Percentiles rank a stretch among this genome's conserved stretches.
Evolutionary conservation across 2,797 vertebrate species (phyloP).

Genomic region (Parotocinclus haroldoi): DNA sequence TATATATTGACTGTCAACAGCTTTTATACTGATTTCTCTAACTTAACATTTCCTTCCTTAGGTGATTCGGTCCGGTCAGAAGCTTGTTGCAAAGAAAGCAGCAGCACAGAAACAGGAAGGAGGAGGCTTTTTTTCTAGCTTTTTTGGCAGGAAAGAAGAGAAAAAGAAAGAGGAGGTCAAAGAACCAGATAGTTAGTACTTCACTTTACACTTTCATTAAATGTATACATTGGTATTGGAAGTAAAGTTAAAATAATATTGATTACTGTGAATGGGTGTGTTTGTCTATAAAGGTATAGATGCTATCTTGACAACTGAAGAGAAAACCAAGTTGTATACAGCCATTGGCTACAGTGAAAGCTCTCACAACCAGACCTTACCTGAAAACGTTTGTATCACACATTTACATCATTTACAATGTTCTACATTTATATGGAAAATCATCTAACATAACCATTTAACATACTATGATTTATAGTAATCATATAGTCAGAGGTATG

Average conservation of each 20-base stretch:
- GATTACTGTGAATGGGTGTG: background rate
- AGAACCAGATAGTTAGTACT: constrained; percentile 73
- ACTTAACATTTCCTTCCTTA: constrained; percentile 51
- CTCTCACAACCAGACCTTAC: constrained; percentile 78
- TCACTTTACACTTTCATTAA: too few species aligned
- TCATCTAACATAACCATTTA: too few species aligned
- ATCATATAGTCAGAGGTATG: too few species aligned
- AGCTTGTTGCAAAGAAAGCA: constrained; percentile 78
- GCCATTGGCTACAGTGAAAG: constrained; percentile 95
- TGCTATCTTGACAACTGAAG: constrained; percentile 86
- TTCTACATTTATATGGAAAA: too few species aligned
- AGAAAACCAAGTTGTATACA: constrained; percentile 90
- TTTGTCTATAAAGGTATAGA: constrained; percentile 74
- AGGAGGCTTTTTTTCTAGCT: constrained; percentile 85
- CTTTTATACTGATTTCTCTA: background rate
- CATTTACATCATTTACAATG: background rate
- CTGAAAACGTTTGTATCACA: constrained; percentile 75
- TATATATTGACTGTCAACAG: background rate
- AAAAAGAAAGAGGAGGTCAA: constrained; percentile 82
- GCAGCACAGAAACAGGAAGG: constrained; percentile 74
- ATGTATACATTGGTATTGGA: too few species aligned
- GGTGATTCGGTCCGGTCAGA: constrained; percentile 89
- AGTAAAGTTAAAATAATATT: too few species aligned
- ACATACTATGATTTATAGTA: too few species aligned
- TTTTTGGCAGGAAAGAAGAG: constrained; percentile 81